Conservation (phyloP, 2,113 vertebrate genomes). For the Anoura caudifer region DNA sequence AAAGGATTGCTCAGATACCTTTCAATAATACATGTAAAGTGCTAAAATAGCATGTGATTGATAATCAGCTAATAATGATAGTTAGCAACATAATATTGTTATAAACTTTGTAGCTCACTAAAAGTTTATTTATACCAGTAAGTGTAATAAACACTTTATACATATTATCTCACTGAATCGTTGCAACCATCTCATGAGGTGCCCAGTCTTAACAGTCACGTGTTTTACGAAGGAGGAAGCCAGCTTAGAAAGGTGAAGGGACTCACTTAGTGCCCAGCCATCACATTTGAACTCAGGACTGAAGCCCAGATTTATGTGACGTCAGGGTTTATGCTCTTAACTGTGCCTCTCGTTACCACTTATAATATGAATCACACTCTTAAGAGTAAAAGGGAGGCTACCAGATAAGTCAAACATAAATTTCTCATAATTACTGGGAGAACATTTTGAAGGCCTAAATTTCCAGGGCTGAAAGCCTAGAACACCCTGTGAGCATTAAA, state of each 20-base stretch:
- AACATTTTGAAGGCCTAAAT: conserved; percentile 31
- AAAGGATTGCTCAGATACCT: neutral
- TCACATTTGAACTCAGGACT: neutral
- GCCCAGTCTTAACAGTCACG: neutral
- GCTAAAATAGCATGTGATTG: neutral
- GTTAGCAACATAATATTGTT: neutral
- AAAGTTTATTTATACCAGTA: neutral
- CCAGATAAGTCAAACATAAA: neutral
- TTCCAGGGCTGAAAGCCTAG: conserved; percentile 17
- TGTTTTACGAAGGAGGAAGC: neutral
- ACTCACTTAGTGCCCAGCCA: neutral
- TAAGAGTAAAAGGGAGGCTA: neutral
- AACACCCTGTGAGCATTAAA: conserved; percentile 7
- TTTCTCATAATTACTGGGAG: neutral
- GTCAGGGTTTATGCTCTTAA: neutral
- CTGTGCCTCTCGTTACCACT: neutral
- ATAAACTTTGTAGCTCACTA: neutral
- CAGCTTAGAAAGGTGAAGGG: neutral
- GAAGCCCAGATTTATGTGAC: neutral
- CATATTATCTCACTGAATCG: neutral
- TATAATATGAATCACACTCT: conserved; percentile 25
- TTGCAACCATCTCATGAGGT: neutral
- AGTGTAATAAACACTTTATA: neutral
- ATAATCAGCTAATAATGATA: neutral
- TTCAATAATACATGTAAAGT: neutral